Conservation (phyloP, 2,113 vertebrate species). For the Gambusia holbrooki region DNA sequence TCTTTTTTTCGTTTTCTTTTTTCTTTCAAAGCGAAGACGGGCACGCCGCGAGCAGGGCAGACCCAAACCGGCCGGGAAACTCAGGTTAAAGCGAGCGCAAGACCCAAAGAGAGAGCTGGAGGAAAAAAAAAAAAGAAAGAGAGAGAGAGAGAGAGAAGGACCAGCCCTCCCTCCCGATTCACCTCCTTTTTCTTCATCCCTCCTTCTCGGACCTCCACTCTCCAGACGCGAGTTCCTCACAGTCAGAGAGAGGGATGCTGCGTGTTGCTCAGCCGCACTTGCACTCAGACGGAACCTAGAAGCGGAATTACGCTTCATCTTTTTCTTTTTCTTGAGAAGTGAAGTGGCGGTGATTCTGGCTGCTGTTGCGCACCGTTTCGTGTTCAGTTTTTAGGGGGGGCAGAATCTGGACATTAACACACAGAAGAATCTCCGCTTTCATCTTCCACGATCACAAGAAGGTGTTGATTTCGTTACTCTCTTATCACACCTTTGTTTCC, state of each 20-base stretch:
- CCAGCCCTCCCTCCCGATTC: constrained; percentile 15
- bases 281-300: constrained; percentile 79
- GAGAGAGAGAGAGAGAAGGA: constrained; percentile 24
- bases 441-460: constrained; percentile 31
- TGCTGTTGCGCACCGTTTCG: constrained; percentile 56
- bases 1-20: too few relatives aligned
- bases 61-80: constrained; percentile 40
- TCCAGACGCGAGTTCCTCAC: constrained; percentile 69
- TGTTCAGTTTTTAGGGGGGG: background rate
- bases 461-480: constrained; percentile 69
- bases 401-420: constrained; percentile 49
- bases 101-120: constrained; percentile 12
- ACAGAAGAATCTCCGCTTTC: constrained; percentile 47
- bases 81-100: constrained; percentile 71
- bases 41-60: constrained; percentile 34
- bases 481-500: constrained; percentile 56
- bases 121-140: constrained; percentile 23
- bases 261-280: constrained; percentile 73
- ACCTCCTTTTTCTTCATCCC: constrained; percentile 43
- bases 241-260: constrained; percentile 82
- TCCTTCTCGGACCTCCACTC: constrained; percentile 62
- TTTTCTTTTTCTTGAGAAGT: constrained; percentile 59
- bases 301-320: constrained; percentile 56
- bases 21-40: constrained; percentile 15
- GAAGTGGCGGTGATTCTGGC: constrained; percentile 49